Percentiles rank a stretch among this genome's conserved stretches.
Evolutionary conservation across 1,140 invertebrate species (phyloP).

Genomic region (Drosophila pallidifrons): DNA sequence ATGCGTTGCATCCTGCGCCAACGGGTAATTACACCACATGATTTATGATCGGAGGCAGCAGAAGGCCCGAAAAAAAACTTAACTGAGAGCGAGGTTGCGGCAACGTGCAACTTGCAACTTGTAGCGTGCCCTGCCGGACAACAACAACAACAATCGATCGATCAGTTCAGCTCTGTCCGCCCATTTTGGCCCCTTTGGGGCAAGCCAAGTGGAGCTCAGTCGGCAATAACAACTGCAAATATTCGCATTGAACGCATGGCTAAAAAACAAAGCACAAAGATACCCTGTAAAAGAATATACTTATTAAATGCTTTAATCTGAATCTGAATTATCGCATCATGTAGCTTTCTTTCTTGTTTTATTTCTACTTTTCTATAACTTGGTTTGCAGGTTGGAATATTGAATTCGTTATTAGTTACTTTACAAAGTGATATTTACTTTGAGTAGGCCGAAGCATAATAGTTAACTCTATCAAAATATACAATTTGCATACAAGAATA

Average conservation of each 20-base stretch:
- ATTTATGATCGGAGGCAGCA: constrained; percentile 74
- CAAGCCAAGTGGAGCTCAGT: constrained; percentile 36
- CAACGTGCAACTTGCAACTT: constrained; percentile 8
- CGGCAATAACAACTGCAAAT: neutral
- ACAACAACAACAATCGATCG: constrained; percentile 71
- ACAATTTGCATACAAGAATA: no score
- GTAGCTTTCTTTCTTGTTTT: no score
- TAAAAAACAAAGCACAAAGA: neutral
- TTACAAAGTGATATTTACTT: no score
- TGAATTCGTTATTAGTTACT: no score
- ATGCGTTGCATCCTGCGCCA: constrained; percentile 80
- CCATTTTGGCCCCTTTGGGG: constrained; percentile 82
- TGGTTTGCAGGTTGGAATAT: no score
- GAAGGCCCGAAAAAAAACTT: constrained; percentile 30
- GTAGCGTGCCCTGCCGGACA: constrained; percentile 19
- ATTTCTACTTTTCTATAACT: no score
- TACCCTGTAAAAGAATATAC: neutral
- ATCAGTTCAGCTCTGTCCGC: constrained; percentile 83
- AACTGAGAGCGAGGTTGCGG: neutral
- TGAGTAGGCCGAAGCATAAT: no score
- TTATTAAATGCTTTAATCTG: neutral
- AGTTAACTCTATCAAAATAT: no score
- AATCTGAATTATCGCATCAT: neutral
- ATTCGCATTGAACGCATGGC: no score
- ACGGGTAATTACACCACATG: constrained; percentile 83